A percentile compares a stretch with the other conserved stretches of the same genome.
Evolutionary conservation across 2,113 vertebrate species (phyloP).

Genomic region (Ascaphus truei): DNA sequence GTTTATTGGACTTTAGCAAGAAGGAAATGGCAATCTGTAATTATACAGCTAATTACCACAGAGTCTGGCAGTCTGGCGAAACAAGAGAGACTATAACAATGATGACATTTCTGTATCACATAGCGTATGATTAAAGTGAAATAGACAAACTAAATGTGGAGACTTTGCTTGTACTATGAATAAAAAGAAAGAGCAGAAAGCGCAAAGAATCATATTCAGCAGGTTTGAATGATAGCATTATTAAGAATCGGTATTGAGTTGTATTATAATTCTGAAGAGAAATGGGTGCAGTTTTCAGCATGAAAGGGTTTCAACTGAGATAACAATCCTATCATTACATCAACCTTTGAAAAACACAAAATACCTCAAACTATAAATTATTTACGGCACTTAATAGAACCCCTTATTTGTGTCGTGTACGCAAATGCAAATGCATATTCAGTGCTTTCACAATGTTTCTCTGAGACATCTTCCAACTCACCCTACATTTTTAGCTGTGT

Average conservation of each 20-base stretch:
- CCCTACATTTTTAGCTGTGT: background rate
- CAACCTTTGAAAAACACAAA: constrained; percentile 30
- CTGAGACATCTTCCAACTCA: background rate
- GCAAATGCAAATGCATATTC: background rate
- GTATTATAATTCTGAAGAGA: constrained; percentile 54
- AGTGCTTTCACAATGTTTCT: background rate
- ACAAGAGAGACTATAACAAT: constrained; percentile 34
- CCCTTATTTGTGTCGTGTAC: background rate
- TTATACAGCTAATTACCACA: constrained; percentile 37
- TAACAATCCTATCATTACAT: constrained; percentile 66
- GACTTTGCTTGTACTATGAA: background rate
- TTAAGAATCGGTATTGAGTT: constrained; percentile 49
- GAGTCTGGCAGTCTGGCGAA: constrained; percentile 37
- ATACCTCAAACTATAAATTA: constrained; percentile 54
- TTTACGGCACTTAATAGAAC: constrained; percentile 43
- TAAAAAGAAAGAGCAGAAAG: background rate
- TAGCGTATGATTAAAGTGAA: background rate
- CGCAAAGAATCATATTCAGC: background rate
- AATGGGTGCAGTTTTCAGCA: constrained; percentile 62
- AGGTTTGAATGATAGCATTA: constrained; percentile 34
- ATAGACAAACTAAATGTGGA: background rate
- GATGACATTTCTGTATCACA: constrained; percentile 38
- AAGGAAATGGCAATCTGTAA: constrained; percentile 3
- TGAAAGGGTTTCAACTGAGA: constrained; percentile 66
- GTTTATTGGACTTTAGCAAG: background rate